phyloP scores from a whole-genome alignment of 2,797 vertebrate species.

The Channallabes apus region DNA sequence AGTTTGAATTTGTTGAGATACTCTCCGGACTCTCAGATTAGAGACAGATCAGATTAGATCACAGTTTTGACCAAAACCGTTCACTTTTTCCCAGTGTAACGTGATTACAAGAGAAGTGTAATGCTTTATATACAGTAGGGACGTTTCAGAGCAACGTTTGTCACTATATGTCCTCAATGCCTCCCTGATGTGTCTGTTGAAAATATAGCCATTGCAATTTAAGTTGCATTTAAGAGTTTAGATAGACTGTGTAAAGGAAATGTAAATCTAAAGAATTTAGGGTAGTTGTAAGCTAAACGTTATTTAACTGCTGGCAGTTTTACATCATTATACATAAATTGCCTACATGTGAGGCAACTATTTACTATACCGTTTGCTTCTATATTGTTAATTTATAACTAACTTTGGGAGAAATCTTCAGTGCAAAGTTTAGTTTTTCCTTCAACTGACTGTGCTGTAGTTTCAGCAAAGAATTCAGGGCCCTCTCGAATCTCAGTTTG shows the following conservation, averaged over 20 bases:
- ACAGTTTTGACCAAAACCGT: neutral
- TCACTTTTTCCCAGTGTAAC: neutral
- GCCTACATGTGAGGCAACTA: neutral
- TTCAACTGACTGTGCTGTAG: constrained; percentile 16
- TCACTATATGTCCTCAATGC: neutral
- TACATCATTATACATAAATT: neutral
- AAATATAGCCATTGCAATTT: neutral
- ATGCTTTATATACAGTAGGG: neutral
- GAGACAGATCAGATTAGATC: too few relatives aligned
- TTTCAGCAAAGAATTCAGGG: constrained; percentile 13
- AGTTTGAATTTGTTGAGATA: neutral
- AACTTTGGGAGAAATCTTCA: neutral
- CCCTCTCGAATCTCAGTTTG: constrained; percentile 37
- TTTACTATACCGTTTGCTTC: neutral
- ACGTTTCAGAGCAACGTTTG: neutral
- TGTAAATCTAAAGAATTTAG: neutral
- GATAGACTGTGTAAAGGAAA: neutral
- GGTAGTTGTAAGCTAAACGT: neutral
- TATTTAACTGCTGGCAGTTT: neutral
- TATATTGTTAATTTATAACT: neutral
- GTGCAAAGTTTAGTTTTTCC: neutral
- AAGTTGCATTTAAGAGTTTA: neutral
- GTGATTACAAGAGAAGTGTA: neutral
- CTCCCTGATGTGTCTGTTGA: neutral
- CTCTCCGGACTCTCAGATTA: neutral